Base-by-base conservation (phyloP, 2,888 invertebrate genomes). In the Lasioglossum marginatum region DNA sequence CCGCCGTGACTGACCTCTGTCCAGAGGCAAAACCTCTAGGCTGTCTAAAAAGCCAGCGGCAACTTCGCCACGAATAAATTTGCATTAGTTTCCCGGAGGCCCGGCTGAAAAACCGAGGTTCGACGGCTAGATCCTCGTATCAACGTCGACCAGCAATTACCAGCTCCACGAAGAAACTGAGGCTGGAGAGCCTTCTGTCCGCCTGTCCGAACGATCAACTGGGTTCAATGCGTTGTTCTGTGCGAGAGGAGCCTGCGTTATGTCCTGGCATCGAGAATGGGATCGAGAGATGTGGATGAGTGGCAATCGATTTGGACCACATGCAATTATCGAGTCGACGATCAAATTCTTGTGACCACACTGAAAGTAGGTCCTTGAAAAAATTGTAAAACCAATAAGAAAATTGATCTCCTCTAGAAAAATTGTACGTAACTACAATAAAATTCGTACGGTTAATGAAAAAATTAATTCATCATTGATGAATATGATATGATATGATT, bases 141-240 rank as follows among this genome's bases (percentile, higher is more conserved):
- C 60, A 60, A 60, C 60, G 60, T 60, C 60, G 27, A 14, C 60
- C 60, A 60, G 60, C 27, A 27, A 60, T 60, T 60, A 60, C 60
- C 60, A 27, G 60, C 60, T 27, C 60, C 60, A 27, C 60, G 60
- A 60, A 60, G 60, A n/a, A 60, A 60, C n/a, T 27, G 6, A 23
- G 23, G 60, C 60, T 60, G 60, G 0, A 27, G 60, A 60, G 60
- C 27, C 27, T 60, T 27, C 27, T 60, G 60, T 60, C 60, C 12
- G 60, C 27, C 60, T 60, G 60, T 60, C 60, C 27, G 27, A 60
- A 60, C 60, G 60, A 60, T 60, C 60, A 14, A 60, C 27, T 4
- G 27, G 60, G 14, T 60, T 60, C 60, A 60, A 60, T 60, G 60
- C 60, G 60, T 60, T 60, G 60, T 60, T 60, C 60, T 60, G 60